phyloP scores from a whole-genome alignment of 2,797 vertebrate species.

The Gymnoscopelus microlampas region DNA sequence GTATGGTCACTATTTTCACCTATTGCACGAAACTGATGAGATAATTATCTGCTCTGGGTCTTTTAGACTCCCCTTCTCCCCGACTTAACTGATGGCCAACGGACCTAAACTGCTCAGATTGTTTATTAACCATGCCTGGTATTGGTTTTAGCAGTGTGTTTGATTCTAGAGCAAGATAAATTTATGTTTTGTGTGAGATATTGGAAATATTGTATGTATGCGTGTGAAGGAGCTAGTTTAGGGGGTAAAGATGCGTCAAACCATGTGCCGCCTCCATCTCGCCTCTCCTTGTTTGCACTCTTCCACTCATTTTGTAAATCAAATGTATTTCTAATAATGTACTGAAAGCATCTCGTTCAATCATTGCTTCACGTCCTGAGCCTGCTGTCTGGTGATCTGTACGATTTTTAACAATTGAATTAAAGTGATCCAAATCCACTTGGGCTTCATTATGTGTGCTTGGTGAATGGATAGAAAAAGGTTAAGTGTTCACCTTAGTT shows the following conservation, averaged over 20 bases:
- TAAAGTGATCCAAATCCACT: constrained; percentile 65
- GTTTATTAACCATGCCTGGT: constrained; percentile 20
- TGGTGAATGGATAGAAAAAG: background rate
- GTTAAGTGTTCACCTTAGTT: background rate
- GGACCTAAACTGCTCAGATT: background rate
- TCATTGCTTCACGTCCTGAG: constrained; percentile 47
- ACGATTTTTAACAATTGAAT: constrained; percentile 67
- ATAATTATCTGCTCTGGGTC: background rate
- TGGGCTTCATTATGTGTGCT: background rate
- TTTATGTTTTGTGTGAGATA: constrained; percentile 48
- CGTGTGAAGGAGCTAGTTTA: constrained; percentile 39
- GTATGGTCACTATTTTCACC: constrained; percentile 1
- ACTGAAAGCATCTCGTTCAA: constrained; percentile 29
- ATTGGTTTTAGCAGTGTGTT: constrained; percentile 34
- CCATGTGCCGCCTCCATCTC: background rate
- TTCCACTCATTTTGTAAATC: constrained; percentile 54
- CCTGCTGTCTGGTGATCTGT: constrained; percentile 49
- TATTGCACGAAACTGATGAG: background rate
- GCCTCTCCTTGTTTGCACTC: constrained; percentile 50
- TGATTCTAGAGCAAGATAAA: constrained; percentile 26
- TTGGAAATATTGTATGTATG: constrained; percentile 16
- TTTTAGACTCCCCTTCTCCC: background rate
- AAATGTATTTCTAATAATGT: constrained; percentile 52
- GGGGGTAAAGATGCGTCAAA: constrained; percentile 10
- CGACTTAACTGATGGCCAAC: background rate